Evolutionary conservation across 2,888 invertebrate species (phyloP), one percentile per base, ranked within the genome.

Genomic region (Ernsta delagoae): DNA sequence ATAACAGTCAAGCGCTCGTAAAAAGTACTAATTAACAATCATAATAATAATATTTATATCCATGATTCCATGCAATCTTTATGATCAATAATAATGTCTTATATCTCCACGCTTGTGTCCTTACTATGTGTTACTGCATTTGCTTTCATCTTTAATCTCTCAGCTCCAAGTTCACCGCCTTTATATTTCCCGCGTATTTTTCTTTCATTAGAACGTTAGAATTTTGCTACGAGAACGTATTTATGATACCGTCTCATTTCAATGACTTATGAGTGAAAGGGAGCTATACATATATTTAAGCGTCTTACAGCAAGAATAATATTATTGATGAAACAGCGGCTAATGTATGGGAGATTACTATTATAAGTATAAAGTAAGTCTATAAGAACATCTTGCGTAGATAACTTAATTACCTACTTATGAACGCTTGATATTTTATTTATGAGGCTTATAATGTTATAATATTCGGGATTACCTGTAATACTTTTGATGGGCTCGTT

Each of bases 151-250:
- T 24, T 24, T 24, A 24, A 24, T 24, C 24, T 39, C 39, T 6
- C 6, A 6, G 39, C 8, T 39, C 39, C 39, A 2, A 7, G 39
- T 6, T 4, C 50, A 12, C 4, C 11, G n/a, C 62, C 16, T 62
- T 62, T 50, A 45, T 16, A 12, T 45, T 57, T 43, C 11, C 24
- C 45, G 9, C 9, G 43, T 64, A 24, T 43, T 34, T 63, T 64
- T 64, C 56, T 62, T 62, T 31, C 43, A 64, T 64, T 64, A 54
- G 31, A 41, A 39, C 41, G 54, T 63, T n/a, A 11, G 53, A 63
- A 63, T 54, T 62, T 54, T 41, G 31, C 48, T 50, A 5, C 34
- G n/a, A 48, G 61, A 48, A 61, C 11, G 24, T 45, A 24, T 34
- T 12, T n/a, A 1, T 39, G 5, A 3, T 4, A 3, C 34, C 4